Evolutionary conservation across 2,797 vertebrate species (phyloP).

Genomic region (Knipowitschia caucasica): DNA sequence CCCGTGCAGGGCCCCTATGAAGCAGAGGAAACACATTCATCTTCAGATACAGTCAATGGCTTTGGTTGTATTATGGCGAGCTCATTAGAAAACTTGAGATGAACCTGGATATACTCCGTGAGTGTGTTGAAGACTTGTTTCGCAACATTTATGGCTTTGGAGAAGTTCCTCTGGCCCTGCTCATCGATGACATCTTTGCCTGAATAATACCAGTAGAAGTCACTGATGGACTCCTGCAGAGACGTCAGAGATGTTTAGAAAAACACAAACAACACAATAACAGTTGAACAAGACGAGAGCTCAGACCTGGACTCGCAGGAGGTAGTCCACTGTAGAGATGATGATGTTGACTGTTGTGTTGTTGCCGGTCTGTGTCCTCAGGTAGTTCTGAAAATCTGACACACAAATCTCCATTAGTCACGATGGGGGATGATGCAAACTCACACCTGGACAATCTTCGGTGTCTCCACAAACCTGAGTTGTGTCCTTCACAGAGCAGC

Average conservation of each 20-base stretch:
- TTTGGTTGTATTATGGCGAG: not conserved
- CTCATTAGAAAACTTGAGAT: not conserved
- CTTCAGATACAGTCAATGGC: too few species aligned
- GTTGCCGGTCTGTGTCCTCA: conserved; percentile 95
- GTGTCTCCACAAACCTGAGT: conserved; percentile 80
- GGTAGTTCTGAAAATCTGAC: conserved; percentile 94
- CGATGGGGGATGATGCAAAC: too few species aligned
- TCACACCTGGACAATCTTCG: too few species aligned
- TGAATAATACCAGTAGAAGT: conserved; percentile 98
- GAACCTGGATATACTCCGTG: conserved; percentile 94
- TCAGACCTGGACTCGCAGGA: conserved; percentile 89
- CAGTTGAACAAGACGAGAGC: not conserved
- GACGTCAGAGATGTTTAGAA: not conserved
- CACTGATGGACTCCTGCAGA: conserved; percentile 91
- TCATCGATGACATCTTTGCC: conserved; percentile 96
- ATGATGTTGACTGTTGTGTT: conserved; percentile 97
- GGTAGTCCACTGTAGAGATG: conserved; percentile 95
- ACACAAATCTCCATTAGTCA: conserved; percentile 5
- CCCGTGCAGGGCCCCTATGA: conserved; percentile 90
- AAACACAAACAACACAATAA: not conserved
- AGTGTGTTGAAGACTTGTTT: conserved; percentile 97
- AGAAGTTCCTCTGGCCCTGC: conserved; percentile 94
- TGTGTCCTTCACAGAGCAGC: conserved; percentile 95
- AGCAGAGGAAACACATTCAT: not conserved
- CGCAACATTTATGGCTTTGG: conserved; percentile 95